Percentiles rank a stretch among this genome's conserved stretches.
These are phyloP conservation scores for Urocitellus parryii DNA, from an alignment of 2,113 vertebrate species.

Conservation along the genomic window DNA sequence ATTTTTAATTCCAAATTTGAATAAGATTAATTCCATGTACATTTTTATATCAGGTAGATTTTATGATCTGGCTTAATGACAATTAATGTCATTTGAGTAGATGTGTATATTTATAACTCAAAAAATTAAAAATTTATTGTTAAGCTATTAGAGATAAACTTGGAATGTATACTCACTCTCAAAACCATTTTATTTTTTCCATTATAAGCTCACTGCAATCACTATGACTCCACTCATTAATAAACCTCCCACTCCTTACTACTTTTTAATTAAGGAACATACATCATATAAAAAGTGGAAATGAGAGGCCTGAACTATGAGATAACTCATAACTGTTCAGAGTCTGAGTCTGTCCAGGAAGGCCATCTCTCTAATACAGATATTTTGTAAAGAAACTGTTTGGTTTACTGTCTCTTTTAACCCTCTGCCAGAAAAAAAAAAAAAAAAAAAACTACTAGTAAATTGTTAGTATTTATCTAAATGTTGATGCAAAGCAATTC, in stretches of 20 bases:
- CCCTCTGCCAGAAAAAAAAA: neutral
- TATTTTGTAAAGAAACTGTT: neutral
- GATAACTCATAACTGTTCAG: fast-evolving
- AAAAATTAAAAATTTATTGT: neutral
- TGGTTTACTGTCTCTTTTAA: neutral
- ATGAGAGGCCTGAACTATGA: too few relatives aligned
- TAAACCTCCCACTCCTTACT: neutral
- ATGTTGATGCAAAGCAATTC: neutral
- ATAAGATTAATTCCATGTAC: neutral
- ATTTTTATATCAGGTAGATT: slow-evolving; percentile 23
- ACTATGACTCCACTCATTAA: neutral
- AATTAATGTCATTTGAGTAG: neutral
- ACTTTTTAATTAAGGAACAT: slow-evolving; percentile 45
- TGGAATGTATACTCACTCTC: neutral
- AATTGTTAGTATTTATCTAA: slow-evolving; percentile 20
- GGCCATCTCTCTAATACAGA: neutral
- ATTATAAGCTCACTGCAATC: neutral
- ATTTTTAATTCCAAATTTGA: slow-evolving; percentile 31
- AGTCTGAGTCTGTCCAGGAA: neutral
- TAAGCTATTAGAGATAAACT: neutral
- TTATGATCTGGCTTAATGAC: neutral
- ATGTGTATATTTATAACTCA: neutral
- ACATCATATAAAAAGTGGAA: neutral
- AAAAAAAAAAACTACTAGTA: neutral
- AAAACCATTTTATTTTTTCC: slow-evolving; percentile 9